Conservation (phyloP, 2,888 invertebrate species). For the Corbicula japonica region DNA sequence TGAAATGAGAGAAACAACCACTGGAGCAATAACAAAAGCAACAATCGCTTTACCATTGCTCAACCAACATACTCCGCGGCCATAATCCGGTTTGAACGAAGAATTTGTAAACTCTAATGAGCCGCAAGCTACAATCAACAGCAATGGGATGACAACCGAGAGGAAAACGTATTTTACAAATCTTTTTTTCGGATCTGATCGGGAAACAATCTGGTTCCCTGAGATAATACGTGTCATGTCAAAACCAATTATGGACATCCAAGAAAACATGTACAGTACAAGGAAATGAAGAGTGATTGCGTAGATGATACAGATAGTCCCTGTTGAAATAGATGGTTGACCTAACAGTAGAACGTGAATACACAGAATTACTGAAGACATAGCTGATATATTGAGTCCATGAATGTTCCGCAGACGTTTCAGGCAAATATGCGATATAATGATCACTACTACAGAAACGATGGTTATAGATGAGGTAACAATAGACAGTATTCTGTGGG, state of each 20-base stretch:
- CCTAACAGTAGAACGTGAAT: conserved; percentile 33
- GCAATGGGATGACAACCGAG: conserved; percentile 3
- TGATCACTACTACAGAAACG: conserved; percentile 9
- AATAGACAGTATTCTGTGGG: conserved; percentile 26
- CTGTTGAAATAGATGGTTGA: background rate
- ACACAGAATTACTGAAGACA: conserved; percentile 25
- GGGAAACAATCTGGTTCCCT: background rate
- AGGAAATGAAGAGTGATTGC: conserved; percentile 28
- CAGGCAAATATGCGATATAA: conserved; percentile 11
- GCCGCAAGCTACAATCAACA: background rate
- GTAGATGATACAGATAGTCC: background rate
- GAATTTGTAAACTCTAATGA: conserved; percentile 20
- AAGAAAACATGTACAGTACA: conserved; percentile 36
- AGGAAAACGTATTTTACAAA: conserved; percentile 18
- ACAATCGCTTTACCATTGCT: conserved; percentile 24
- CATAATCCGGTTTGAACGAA: conserved; percentile 15
- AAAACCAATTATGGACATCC: conserved; percentile 48
- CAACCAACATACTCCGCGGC: conserved; percentile 39
- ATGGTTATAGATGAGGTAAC: conserved; percentile 37
- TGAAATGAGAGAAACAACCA: conserved; percentile 14
- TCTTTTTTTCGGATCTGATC: background rate
- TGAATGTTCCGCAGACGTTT: conserved; percentile 40
- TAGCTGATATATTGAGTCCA: conserved; percentile 41
- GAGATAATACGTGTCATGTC: conserved; percentile 41
- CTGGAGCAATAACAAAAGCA: conserved; percentile 34